Conservation (phyloP, 2,888 invertebrate species). For the Mythimna loreyi region DNA sequence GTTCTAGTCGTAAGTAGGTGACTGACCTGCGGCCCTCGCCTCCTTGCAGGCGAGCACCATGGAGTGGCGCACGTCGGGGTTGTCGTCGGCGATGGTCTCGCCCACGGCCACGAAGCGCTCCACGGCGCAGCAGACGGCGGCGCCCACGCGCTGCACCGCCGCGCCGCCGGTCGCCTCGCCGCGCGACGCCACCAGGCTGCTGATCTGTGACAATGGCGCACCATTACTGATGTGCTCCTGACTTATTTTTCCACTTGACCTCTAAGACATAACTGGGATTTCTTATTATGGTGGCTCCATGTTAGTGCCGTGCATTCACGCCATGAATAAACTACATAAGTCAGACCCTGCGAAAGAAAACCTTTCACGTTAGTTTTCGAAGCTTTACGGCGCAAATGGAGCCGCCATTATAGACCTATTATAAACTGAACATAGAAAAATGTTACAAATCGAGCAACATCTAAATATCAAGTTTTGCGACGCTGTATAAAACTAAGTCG, state of each 20-base stretch:
- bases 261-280: too few relatives aligned
- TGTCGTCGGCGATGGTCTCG: slow-evolving; percentile 99
- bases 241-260: too few relatives aligned
- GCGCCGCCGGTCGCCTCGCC: slow-evolving; percentile 92
- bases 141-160: slow-evolving; percentile 96
- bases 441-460: background rate
- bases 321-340: too few relatives aligned
- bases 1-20: background rate
- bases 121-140: slow-evolving; percentile 98
- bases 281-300: too few relatives aligned
- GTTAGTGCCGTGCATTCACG: too few relatives aligned
- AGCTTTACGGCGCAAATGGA: too few relatives aligned
- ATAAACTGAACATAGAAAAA: background rate
- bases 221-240: background rate
- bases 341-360: too few relatives aligned
- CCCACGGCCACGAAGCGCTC: slow-evolving; percentile 99
- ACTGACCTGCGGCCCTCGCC: slow-evolving; percentile 97
- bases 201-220: slow-evolving; percentile 90
- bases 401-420: too few relatives aligned
- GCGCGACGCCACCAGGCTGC: slow-evolving; percentile 96
- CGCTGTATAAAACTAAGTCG: too few relatives aligned
- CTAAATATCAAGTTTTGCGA: background rate
- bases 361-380: too few relatives aligned
- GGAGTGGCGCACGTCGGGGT: slow-evolving; percentile 98
- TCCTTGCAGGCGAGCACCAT: slow-evolving; percentile 99